phyloP scores from a whole-genome alignment of 2,888 invertebrate genomes.

The Himalopsyche japonica region DNA sequence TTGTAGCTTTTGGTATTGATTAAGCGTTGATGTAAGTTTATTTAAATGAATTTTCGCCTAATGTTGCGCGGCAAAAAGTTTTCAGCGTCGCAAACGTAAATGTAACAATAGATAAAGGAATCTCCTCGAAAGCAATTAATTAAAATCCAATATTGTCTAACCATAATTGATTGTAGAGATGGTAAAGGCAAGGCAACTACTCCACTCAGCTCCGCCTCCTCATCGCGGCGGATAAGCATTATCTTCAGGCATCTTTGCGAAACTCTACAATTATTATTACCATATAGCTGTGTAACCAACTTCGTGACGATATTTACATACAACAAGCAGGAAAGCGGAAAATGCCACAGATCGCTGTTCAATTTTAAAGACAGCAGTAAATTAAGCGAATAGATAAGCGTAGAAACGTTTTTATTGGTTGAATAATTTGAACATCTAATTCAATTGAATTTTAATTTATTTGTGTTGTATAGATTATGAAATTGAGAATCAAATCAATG shows the following conservation, averaged over 20 bases:
- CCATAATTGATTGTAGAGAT: conserved; percentile 56
- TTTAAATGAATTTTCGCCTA: conserved; percentile 6
- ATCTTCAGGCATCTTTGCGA: conserved; percentile 31
- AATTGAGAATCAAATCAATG: too few species aligned
- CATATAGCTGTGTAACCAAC: conserved; percentile 11
- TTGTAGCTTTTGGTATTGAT: conserved; percentile 18
- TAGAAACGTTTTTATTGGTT: neutral
- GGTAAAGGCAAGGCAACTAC: conserved; percentile 2
- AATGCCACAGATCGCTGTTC: neutral
- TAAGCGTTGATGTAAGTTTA: conserved; percentile 23
- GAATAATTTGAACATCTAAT: too few species aligned
- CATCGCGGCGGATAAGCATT: conserved; percentile 17
- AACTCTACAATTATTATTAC: conserved; percentile 14
- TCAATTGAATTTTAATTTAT: too few species aligned
- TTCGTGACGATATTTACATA: conserved; percentile 20
- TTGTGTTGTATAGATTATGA: too few species aligned
- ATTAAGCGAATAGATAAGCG: neutral
- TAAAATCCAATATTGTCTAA: conserved; percentile 62
- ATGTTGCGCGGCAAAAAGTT: conserved; percentile 7
- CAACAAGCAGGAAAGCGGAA: conserved; percentile 11
- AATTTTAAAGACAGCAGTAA: neutral
- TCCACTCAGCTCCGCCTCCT: conserved; percentile 12
- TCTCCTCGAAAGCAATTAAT: conserved; percentile 49
- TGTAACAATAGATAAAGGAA: conserved; percentile 5
- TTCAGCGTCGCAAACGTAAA: neutral